A percentile compares a stretch with the other conserved stretches of the same genome.
Conservation (phyloP, 2,888 invertebrate genomes). For the Callosobruchus maculatus region DNA sequence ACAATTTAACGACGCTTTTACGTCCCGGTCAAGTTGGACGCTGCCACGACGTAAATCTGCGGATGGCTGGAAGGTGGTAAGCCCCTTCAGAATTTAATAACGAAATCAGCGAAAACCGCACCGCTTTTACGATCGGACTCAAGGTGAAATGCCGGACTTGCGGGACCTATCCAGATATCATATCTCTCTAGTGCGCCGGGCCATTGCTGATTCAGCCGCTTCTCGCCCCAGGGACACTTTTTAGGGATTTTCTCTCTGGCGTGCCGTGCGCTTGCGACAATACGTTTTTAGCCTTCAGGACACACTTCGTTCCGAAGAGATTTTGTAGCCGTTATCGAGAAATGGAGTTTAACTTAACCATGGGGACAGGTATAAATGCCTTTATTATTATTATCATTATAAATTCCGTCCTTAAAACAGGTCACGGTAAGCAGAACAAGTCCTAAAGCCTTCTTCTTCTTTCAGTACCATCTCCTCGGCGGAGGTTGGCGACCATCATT, state of each 20-base stretch:
- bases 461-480: no score
- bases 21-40: background rate
- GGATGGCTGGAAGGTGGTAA: background rate
- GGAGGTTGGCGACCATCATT: no score
- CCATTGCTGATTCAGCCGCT: background rate
- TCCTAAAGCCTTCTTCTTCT: no score
- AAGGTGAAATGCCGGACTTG: constrained; percentile 18
- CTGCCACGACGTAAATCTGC: background rate
- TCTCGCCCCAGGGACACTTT: background rate
- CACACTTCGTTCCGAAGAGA: background rate
- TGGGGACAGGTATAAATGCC: background rate
- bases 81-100: background rate
- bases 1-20: background rate
- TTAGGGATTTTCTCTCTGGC: background rate
- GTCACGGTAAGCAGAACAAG: no score
- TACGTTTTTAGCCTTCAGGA: background rate
- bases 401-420: no score
- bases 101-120: background rate
- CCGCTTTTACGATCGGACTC: constrained; percentile 16
- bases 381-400: no score
- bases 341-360: background rate
- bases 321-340: background rate
- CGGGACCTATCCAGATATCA: constrained; percentile 7
- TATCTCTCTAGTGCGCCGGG: background rate
- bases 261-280: background rate